These are phyloP conservation scores for Mobula hypostoma DNA, from an alignment of 2,113 vertebrate genomes.

Conservation along the genomic window DNA sequence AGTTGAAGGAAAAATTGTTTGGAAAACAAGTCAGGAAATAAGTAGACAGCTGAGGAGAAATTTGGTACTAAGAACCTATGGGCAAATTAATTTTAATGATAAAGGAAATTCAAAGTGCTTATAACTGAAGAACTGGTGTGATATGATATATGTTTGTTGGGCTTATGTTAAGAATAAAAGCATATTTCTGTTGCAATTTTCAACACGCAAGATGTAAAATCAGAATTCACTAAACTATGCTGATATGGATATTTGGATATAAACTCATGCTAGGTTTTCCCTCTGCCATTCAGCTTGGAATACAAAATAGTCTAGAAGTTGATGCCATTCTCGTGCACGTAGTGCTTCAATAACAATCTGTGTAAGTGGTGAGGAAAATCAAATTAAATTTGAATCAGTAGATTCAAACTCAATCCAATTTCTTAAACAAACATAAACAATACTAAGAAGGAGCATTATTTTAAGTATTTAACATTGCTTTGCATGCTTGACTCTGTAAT, in stretches of 20 bases:
- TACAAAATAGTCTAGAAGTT: neutral
- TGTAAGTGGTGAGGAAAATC: slow-evolving; percentile 2
- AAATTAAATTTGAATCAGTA: neutral
- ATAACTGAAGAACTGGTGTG: neutral
- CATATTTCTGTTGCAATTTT: neutral
- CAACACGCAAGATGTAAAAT: neutral
- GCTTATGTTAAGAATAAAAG: neutral
- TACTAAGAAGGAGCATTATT: neutral
- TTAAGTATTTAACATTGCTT: neutral
- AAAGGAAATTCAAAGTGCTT: neutral
- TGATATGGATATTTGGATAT: neutral
- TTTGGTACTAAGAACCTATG: neutral
- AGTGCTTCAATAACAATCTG: neutral
- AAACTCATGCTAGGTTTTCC: neutral
- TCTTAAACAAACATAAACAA: neutral
- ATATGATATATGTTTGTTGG: neutral
- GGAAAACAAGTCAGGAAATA: no score
- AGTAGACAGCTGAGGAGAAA: neutral
- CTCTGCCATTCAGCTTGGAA: neutral
- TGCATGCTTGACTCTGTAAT: neutral
- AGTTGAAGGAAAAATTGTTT: no score
- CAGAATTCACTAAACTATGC: neutral
- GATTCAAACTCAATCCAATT: neutral
- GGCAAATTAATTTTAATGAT: neutral
- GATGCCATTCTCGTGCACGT: neutral